Evolutionary conservation across 2,888 invertebrate genomes (phyloP), one percentile per base, ranked within the genome.

Genomic region (Apamea crenata): DNA sequence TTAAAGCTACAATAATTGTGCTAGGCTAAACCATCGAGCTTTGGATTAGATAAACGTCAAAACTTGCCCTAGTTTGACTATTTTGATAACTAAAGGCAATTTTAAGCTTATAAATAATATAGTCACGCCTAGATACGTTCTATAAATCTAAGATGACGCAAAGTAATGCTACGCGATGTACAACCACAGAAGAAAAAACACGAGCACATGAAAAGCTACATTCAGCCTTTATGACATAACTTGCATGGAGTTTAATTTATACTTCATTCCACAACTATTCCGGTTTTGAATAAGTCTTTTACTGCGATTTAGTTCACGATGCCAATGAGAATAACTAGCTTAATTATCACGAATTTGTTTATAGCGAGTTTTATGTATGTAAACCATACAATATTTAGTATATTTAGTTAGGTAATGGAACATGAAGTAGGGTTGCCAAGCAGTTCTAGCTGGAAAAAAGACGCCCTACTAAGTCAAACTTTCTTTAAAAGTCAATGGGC

Each of bases 181-280:
- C 36, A 44, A 0, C 8, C 0, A 61, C 7, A 65, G 29, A 29
- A 81, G 40, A 16, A 36, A 29, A 69, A 53, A 59, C 36, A 53
- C 7, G 32, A 16, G 40, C 3, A 16, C 50, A 16, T 65, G 25
- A 59, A 66, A 71, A 74, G 7, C 44, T 69, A 1, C 16, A 63
- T 36, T 74, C 56, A n/a, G 53, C 10, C 2, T 21, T 4, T 68
- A 7, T 47, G 32, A 61, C 8, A 25, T n/a, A 67, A 56, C 25
- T 65, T 63, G 3, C 18, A 47, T 68, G 29, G 40, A 69, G 16
- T 65, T 32, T 10, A 65, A 32, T 59, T 21, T 4, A 65, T 50
- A 71, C 50, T 65, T 76, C 69, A 77, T 84, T 70, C 53, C 25
- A 40, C n/a, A 61, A 66, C 3, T 61, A n/a, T 75, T 63, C 40